Evolutionary conservation across 2,113 vertebrate genomes (phyloP).

Genomic region (Mellivora capensis): DNA sequence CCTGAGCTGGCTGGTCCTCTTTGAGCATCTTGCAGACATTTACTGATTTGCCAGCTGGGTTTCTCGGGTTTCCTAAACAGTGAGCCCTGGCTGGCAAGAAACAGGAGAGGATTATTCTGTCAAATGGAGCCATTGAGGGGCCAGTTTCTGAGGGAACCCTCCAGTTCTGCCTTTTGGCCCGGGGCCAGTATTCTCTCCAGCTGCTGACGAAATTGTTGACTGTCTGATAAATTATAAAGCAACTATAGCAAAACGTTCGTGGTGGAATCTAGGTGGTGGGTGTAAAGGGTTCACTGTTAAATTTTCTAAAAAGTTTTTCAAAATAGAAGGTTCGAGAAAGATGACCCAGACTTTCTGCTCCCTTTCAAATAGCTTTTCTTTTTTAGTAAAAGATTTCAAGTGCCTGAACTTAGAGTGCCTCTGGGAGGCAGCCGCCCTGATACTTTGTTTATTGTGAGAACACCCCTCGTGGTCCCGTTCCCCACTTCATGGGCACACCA

Average conservation of each 20-base stretch:
- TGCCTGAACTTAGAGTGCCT: neutral
- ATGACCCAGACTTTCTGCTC: conserved; percentile 1
- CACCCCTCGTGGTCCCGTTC: neutral
- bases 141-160: conserved; percentile 55
- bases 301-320: neutral
- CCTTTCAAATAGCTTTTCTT: conserved; percentile 10
- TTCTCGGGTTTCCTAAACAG: conserved; percentile 11
- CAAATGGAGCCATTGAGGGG: conserved; percentile 45
- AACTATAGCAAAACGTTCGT: neutral
- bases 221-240: neutral
- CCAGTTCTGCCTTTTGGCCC: conserved; percentile 24
- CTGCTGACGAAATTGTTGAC: conserved; percentile 57
- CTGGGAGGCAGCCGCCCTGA: neutral
- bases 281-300: neutral
- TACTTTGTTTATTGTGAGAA: neutral
- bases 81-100: conserved; percentile 40
- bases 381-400: conserved; percentile 44
- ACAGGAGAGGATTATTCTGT: conserved; percentile 60
- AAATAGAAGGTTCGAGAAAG: neutral
- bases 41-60: neutral
- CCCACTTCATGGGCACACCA: conserved; percentile 49
- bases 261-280: neutral
- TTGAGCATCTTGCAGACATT: neutral
- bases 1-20: neutral
- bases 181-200: conserved; percentile 14